Percentiles rank a stretch among this genome's conserved stretches.
phyloP scores from a whole-genome alignment of 2,888 invertebrate genomes.

The Heliconius aoede region DNA sequence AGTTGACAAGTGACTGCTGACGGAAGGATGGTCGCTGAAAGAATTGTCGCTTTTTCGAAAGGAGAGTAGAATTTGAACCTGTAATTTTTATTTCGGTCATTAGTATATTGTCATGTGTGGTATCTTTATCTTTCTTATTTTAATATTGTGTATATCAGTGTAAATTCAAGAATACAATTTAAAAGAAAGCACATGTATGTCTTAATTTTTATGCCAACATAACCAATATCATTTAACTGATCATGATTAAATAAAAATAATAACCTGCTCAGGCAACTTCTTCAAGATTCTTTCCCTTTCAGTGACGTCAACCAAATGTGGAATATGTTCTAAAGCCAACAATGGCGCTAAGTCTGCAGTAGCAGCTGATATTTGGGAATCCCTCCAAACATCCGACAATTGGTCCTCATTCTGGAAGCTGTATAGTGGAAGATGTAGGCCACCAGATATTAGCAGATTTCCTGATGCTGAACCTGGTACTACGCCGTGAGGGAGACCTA shows the following conservation, averaged over 20 bases:
- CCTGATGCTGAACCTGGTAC: slow-evolving; percentile 87
- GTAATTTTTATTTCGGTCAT: slow-evolving; percentile 36
- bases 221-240: no score
- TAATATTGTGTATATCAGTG: no score
- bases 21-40: slow-evolving; percentile 86
- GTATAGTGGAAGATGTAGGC: slow-evolving; percentile 83
- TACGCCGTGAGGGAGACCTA: slow-evolving; percentile 85
- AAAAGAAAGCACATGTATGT: no score
- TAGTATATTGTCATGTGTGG: neutral
- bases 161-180: no score
- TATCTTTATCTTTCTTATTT: no score
- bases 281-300: slow-evolving; percentile 78
- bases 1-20: slow-evolving; percentile 85
- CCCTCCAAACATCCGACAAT: slow-evolving; percentile 76
- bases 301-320: slow-evolving; percentile 78
- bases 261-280: slow-evolving; percentile 81
- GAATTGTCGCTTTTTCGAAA: slow-evolving; percentile 87
- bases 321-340: slow-evolving; percentile 81
- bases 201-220: no score
- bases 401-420: slow-evolving; percentile 72
- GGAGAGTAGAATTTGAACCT: slow-evolving; percentile 85
- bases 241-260: slow-evolving; percentile 47
- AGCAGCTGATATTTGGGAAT: slow-evolving; percentile 79
- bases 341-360: slow-evolving; percentile 84
- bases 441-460: slow-evolving; percentile 84